phyloP scores from a whole-genome alignment of 2,888 invertebrate genomes.

The Trachelus tabidus region DNA sequence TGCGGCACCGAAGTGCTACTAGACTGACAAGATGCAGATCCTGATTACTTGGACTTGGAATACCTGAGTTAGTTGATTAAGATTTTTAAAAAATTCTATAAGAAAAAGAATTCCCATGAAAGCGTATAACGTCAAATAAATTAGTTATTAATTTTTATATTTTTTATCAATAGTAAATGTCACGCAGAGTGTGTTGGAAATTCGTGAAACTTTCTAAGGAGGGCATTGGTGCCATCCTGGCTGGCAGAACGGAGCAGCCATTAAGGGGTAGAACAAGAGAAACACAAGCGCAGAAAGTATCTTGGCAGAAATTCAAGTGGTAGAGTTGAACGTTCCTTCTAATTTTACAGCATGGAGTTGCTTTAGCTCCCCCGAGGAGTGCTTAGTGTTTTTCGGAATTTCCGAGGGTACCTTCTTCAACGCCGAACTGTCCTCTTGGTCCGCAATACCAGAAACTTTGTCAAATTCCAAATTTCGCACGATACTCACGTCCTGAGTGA shows the following conservation, averaged over 20 bases:
- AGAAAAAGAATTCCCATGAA: neutral
- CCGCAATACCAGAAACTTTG: neutral
- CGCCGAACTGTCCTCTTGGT: neutral
- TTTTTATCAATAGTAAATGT: neutral
- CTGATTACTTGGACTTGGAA: neutral
- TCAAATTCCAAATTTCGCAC: neutral
- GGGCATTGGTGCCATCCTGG: conserved; percentile 46
- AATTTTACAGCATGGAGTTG: conserved; percentile 39
- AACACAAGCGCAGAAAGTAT: neutral
- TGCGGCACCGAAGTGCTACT: conserved; percentile 18
- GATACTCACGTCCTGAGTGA: neutral
- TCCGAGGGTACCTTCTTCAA: conserved; percentile 48
- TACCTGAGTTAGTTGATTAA: neutral
- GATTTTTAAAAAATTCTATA: neutral
- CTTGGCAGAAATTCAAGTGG: conserved; percentile 26
- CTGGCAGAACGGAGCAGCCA: conserved; percentile 15
- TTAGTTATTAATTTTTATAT: neutral
- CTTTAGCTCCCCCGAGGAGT: conserved; percentile 19
- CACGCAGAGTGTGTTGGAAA: neutral
- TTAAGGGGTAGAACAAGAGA: neutral
- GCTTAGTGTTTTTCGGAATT: conserved; percentile 33
- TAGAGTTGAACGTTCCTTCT: conserved; percentile 54
- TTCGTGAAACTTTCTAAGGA: conserved; percentile 10
- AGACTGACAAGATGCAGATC: neutral
- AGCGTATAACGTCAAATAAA: neutral